Conservation (phyloP, 2,888 invertebrate species). For the Iselma pallidipennis region DNA sequence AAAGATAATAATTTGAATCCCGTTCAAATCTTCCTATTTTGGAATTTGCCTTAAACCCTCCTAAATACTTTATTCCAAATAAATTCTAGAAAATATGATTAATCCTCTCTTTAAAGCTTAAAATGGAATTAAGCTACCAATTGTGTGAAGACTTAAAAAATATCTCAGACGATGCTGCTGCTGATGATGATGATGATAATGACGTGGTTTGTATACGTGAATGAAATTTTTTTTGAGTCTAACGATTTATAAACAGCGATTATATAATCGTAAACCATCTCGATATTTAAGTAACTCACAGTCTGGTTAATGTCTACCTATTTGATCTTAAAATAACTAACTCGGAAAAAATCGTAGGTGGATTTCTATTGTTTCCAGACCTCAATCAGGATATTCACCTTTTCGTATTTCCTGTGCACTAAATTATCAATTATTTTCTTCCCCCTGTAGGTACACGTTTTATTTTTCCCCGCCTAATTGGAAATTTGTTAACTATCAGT, state of each 20-base stretch:
- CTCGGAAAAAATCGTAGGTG: too few species aligned
- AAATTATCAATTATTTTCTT: too few species aligned
- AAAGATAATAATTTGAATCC: too few species aligned
- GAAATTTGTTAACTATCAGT: not conserved
- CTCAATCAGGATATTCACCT: not conserved
- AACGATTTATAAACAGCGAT: not conserved
- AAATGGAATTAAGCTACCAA: not conserved
- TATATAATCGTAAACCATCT: not conserved
- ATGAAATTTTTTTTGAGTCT: not conserved
- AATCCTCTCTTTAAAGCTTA: too few species aligned
- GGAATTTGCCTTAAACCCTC: too few species aligned
- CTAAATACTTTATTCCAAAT: too few species aligned
- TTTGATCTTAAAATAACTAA: slow-evolving; percentile 4
- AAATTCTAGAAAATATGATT: too few species aligned
- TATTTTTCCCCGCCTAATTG: not conserved
- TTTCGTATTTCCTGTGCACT: not conserved
- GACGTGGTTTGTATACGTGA: not conserved
- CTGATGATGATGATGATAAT: not conserved
- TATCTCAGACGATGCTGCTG: not conserved
- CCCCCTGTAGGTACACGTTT: too few species aligned
- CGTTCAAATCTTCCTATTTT: too few species aligned
- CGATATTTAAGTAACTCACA: not conserved
- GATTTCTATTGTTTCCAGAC: not conserved
- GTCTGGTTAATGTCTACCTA: slow-evolving; percentile 3
- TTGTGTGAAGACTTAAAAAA: not conserved